phyloP scores from a whole-genome alignment of 2,113 vertebrate genomes.

The Anguilla japonica region DNA sequence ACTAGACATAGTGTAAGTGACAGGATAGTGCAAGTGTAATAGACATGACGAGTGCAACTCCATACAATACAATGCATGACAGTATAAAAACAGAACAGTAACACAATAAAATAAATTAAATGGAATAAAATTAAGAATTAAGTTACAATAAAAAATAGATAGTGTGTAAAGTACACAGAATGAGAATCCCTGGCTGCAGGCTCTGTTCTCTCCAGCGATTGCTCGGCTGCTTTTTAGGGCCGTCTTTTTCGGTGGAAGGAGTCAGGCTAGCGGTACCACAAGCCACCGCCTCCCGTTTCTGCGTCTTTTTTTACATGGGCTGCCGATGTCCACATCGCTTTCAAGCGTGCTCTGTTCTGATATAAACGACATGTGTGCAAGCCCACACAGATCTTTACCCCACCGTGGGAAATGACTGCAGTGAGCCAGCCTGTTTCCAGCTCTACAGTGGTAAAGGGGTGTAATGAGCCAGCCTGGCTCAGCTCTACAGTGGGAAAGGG shows the following conservation, averaged over 20 bases:
- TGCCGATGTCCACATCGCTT: neutral
- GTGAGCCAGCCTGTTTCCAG: neutral
- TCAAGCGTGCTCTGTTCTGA: neutral
- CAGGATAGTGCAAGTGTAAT: too few species aligned
- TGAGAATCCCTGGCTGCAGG: neutral
- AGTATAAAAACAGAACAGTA: too few species aligned
- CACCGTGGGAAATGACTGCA: neutral
- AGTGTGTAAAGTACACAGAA: too few species aligned
- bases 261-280: neutral
- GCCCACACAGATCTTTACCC: neutral
- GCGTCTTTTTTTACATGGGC: neutral
- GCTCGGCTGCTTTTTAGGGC: neutral
- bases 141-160: too few species aligned
- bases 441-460: neutral
- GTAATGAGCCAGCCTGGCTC: neutral
- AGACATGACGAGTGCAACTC: too few species aligned
- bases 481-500: neutral
- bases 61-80: too few species aligned
- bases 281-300: neutral
- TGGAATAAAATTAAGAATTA: too few species aligned
- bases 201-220: neutral
- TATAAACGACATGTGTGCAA: neutral
- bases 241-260: neutral
- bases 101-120: too few species aligned
- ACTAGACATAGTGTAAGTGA: too few species aligned